These are phyloP conservation scores for Ophioninae sp. DNA, from an alignment of 2,888 invertebrate species.

Conservation along the genomic window DNA sequence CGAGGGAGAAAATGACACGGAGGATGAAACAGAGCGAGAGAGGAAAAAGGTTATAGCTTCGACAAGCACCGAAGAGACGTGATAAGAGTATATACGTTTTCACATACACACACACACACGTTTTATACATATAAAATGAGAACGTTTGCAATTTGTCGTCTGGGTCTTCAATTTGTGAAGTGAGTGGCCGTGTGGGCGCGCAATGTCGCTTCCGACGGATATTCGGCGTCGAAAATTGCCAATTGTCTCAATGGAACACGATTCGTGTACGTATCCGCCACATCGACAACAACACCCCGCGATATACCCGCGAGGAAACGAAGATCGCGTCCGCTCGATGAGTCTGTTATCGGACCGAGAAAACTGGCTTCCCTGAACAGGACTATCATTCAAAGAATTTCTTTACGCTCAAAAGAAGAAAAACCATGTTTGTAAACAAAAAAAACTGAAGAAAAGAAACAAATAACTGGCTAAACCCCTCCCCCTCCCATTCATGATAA, in stretches of 20 bases:
- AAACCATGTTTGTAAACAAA: neutral
- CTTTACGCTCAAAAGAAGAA: neutral
- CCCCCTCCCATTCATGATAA: neutral
- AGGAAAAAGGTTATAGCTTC: neutral
- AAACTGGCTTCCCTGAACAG: neutral
- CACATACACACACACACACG: conserved; percentile 24
- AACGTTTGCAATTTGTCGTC: conserved; percentile 78
- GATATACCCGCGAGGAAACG: conserved; percentile 31
- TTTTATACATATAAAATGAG: conserved; percentile 47
- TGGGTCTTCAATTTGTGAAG: conserved; percentile 76
- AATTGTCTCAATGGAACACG: conserved; percentile 79
- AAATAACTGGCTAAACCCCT: neutral
- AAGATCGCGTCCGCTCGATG: conserved; percentile 24
- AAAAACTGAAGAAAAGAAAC: too few relatives aligned
- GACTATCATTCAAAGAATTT: neutral
- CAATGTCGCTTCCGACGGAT: conserved; percentile 67
- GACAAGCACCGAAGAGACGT: conserved; percentile 47
- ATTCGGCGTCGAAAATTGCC: conserved; percentile 78
- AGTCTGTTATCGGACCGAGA: neutral
- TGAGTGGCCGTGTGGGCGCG: conserved; percentile 71
- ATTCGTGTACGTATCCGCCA: conserved; percentile 71
- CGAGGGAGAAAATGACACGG: neutral
- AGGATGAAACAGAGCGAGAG: neutral
- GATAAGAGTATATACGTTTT: neutral
- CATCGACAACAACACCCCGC: conserved; percentile 50